A percentile compares a stretch with the other conserved stretches of the same genome.
These are phyloP conservation scores for Drosophila burlai DNA, from an alignment of 1,140 invertebrate species.

Conservation along the genomic window DNA sequence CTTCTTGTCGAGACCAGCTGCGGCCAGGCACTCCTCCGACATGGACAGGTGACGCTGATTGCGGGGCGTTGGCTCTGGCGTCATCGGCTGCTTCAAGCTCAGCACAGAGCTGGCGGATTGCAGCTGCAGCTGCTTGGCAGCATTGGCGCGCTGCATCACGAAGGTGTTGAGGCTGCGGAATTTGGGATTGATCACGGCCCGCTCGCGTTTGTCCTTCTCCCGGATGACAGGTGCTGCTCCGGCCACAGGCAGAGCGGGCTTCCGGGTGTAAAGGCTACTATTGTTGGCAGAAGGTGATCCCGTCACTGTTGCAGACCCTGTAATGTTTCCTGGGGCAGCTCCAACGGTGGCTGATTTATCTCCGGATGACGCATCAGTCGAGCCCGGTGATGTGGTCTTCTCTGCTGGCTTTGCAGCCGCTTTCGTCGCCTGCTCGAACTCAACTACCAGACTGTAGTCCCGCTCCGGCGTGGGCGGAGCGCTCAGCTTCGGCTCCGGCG, in stretches of 20 bases:
- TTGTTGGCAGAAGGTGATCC: slow-evolving; percentile 78
- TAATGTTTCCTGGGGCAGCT: background rate
- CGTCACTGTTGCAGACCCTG: slow-evolving; percentile 1
- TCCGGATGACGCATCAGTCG: slow-evolving; percentile 22
- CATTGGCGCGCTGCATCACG: slow-evolving; percentile 77
- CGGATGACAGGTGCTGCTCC: slow-evolving; percentile 89
- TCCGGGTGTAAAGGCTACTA: slow-evolving; percentile 86
- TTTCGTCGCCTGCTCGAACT: slow-evolving; percentile 69
- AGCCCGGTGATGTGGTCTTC: slow-evolving; percentile 24
- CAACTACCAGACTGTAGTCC: slow-evolving; percentile 77
- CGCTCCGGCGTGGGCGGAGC: slow-evolving; percentile 81
- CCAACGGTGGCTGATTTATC: slow-evolving; percentile 1
- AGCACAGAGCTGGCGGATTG: slow-evolving; percentile 72
- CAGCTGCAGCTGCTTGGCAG: slow-evolving; percentile 74
- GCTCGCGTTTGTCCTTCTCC: slow-evolving; percentile 90
- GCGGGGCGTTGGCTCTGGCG: slow-evolving; percentile 88
- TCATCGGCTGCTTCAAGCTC: slow-evolving; percentile 77
- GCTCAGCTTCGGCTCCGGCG: slow-evolving; percentile 76
- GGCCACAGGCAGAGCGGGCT: slow-evolving; percentile 86
- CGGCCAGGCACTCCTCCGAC: slow-evolving; percentile 89
- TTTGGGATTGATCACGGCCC: slow-evolving; percentile 89
- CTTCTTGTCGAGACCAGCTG: slow-evolving; percentile 82
- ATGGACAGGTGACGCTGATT: slow-evolving; percentile 88
- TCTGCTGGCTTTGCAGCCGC: slow-evolving; percentile 43
- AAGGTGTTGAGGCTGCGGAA: slow-evolving; percentile 86